A percentile compares a stretch with the other conserved stretches of the same genome.
Evolutionary conservation across 2,113 vertebrate genomes (phyloP).

Genomic region (Anas platyrhynchos): DNA sequence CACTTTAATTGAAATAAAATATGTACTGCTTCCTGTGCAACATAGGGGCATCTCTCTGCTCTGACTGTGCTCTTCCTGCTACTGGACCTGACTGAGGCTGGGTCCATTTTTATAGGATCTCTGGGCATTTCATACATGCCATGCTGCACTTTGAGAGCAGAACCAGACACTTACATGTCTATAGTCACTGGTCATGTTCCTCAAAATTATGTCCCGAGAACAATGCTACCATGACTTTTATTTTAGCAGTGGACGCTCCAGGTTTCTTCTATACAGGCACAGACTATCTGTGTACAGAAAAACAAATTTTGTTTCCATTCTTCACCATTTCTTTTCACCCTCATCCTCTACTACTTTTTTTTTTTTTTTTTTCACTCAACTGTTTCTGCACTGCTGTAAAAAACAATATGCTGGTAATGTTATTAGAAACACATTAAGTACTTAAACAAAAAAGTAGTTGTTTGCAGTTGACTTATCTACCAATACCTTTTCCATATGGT

Average conservation of each 20-base stretch:
- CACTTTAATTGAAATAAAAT: not conserved
- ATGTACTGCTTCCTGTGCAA: fast-evolving
- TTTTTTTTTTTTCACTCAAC: not conserved
- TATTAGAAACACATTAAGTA: not conserved
- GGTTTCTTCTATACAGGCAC: not conserved
- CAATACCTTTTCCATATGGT: not conserved
- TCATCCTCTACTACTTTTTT: not conserved
- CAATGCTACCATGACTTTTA: not conserved
- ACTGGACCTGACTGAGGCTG: not conserved
- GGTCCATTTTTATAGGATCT: not conserved
- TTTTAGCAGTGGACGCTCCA: not conserved
- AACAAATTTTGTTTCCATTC: not conserved
- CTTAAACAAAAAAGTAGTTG: not conserved
- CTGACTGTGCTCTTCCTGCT: fast-evolving
- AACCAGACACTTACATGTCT: not conserved
- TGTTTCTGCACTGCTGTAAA: not conserved
- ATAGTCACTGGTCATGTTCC: not conserved
- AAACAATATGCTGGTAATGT: not conserved
- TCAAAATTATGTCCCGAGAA: not conserved
- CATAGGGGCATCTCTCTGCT: fast-evolving
- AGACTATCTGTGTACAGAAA: not conserved
- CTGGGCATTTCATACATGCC: not conserved
- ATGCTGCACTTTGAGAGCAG: not conserved
- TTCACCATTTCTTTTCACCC: not conserved
- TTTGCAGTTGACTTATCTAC: not conserved